These are phyloP conservation scores for Typhlomys cinereus DNA, from an alignment of 2,113 vertebrate species.

Conservation along the genomic window DNA sequence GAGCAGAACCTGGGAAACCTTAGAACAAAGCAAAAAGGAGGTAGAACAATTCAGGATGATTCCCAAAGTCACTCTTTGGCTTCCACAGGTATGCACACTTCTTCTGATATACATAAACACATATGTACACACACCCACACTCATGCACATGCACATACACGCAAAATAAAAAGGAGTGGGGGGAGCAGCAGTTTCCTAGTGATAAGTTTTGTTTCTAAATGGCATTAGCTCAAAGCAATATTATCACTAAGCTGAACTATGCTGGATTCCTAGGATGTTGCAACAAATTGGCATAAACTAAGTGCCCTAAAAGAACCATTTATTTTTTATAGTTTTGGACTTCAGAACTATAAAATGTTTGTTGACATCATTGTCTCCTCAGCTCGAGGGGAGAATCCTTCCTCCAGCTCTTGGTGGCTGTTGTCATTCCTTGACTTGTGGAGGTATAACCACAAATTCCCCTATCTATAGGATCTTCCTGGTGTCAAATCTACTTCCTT, in stretches of 20 bases:
- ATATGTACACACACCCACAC: no score
- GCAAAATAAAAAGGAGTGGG: no score
- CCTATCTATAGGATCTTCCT: background rate
- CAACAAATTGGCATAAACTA: slow-evolving; percentile 2
- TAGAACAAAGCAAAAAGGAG: no score
- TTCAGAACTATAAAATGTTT: background rate
- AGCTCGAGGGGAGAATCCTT: background rate
- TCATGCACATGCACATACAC: no score
- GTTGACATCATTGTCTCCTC: background rate
- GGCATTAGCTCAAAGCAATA: slow-evolving; percentile 21
- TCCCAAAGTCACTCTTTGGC: no score
- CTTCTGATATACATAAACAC: no score
- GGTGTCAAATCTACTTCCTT: background rate
- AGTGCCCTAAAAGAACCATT: background rate
- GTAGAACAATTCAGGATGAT: no score
- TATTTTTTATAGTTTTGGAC: background rate
- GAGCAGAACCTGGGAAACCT: no score
- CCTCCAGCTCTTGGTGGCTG: background rate
- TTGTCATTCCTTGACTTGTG: background rate
- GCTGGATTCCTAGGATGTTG: background rate
- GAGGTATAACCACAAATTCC: background rate
- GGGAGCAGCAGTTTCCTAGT: slow-evolving; percentile 33
- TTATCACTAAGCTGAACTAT: no score
- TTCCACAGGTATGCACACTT: no score
- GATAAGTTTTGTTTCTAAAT: slow-evolving; percentile 52